Conservation (phyloP, 2,113 vertebrate genomes). For the Eleginops maclovinus region DNA sequence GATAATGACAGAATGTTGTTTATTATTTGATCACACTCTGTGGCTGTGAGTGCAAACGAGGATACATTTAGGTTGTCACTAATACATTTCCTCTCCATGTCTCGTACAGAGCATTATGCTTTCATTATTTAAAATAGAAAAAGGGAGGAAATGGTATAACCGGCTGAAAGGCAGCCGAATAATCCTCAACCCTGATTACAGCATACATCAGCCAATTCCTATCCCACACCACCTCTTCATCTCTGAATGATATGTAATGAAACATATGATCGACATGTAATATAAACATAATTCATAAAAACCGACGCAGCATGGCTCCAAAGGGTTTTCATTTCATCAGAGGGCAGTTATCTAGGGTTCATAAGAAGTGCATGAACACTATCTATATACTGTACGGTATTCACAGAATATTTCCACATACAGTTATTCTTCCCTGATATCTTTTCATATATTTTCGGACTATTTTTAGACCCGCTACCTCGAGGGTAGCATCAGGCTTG, state of each 20-base stretch:
- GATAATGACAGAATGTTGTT: neutral
- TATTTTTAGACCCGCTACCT: constrained; percentile 47
- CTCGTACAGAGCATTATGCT: neutral
- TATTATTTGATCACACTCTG: constrained; percentile 7
- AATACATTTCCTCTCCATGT: constrained; percentile 22
- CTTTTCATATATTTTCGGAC: constrained; percentile 3
- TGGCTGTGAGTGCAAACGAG: constrained; percentile 11
- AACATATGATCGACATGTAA: constrained; percentile 62
- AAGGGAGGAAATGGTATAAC: constrained; percentile 15
- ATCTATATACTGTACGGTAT: constrained; percentile 1
- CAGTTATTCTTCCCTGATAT: constrained; percentile 1
- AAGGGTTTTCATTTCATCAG: constrained; percentile 24
- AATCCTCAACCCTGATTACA: constrained; percentile 43
- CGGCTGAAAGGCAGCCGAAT: neutral
- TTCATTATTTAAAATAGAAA: constrained; percentile 3
- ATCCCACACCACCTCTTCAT: constrained; percentile 30
- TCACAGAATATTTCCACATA: constrained; percentile 27
- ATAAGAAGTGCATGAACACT: constrained; percentile 12
- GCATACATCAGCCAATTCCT: constrained; percentile 20
- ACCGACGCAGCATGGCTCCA: constrained; percentile 29
- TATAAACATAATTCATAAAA: constrained; percentile 57
- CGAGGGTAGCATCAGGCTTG: constrained; percentile 33
- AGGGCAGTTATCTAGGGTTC: neutral
- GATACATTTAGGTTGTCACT: constrained; percentile 14
- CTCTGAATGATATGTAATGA: constrained; percentile 37